phyloP scores from a whole-genome alignment of 2,797 vertebrate species.

The Lepus oiostolus region DNA sequence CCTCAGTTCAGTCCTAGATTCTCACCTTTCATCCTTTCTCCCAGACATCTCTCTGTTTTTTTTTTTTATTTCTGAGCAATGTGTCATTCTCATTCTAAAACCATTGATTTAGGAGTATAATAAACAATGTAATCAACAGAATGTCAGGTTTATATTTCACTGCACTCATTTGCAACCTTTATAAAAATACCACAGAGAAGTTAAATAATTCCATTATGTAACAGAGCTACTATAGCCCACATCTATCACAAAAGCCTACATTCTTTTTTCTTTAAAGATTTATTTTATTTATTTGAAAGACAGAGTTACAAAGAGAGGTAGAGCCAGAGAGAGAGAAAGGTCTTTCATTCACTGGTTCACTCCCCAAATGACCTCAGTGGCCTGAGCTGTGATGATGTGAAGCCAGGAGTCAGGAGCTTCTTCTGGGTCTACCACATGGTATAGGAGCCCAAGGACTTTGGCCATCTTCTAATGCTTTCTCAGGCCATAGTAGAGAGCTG shows the following conservation, averaged over 20 bases:
- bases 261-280: too few relatives aligned
- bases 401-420: too few relatives aligned
- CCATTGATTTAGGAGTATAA: neutral
- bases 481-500: too few relatives aligned
- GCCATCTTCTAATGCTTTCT: too few relatives aligned
- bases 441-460: too few relatives aligned
- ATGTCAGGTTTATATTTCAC: neutral
- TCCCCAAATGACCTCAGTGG: too few relatives aligned
- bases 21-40: neutral
- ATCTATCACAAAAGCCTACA: neutral
- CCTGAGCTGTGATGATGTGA: too few relatives aligned
- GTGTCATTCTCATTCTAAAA: neutral
- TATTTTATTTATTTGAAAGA: too few relatives aligned
- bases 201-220: neutral
- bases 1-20: neutral
- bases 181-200: neutral
- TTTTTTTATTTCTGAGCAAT: neutral
- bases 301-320: too few relatives aligned
- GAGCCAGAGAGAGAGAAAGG: too few relatives aligned
- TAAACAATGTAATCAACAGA: neutral
- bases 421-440: too few relatives aligned
- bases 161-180: neutral
- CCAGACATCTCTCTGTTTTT: rapidly evolving
- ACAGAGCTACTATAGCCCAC: neutral
- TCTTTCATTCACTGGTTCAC: too few relatives aligned